Conservation (phyloP, 64 coral and sea anemone species). For the Acropora yongei region DNA sequence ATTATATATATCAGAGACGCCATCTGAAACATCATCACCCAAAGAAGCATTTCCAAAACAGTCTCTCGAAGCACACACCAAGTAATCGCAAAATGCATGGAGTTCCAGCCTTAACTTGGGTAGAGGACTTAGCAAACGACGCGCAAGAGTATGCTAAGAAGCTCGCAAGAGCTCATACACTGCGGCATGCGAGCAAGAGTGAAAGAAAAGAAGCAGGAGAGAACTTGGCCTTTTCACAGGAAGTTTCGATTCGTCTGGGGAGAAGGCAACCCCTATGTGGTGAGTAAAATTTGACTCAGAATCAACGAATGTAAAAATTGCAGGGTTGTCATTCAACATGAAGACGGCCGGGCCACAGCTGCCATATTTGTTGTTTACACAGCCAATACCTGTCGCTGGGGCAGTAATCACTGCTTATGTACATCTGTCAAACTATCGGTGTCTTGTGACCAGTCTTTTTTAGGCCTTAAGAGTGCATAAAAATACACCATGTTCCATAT, state of each 20-base stretch:
- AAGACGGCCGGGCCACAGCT: too few relatives aligned
- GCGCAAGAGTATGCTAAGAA: constrained; percentile 57
- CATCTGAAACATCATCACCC: neutral
- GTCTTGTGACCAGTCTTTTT: too few relatives aligned
- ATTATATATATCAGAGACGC: too few relatives aligned
- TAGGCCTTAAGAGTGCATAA: too few relatives aligned
- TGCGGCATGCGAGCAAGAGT: constrained; percentile 69
- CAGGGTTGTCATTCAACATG: too few relatives aligned
- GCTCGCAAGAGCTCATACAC: constrained; percentile 23
- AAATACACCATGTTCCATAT: too few relatives aligned
- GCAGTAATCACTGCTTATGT: too few relatives aligned
- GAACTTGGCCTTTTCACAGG: constrained; percentile 87
- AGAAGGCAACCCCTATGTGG: constrained; percentile 81
- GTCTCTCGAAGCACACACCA: constrained; percentile 53
- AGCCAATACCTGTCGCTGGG: too few relatives aligned
- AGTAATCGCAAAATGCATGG: constrained; percentile 54
- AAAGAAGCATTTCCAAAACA: constrained; percentile 44
- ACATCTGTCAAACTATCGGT: too few relatives aligned
- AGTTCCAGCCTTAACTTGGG: constrained; percentile 39
- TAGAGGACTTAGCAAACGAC: constrained; percentile 49
- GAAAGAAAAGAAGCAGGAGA: constrained; percentile 74
- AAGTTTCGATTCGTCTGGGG: constrained; percentile 67
- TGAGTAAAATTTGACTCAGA: neutral
- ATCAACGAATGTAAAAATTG: neutral
- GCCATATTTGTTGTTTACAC: too few relatives aligned